A percentile compares a stretch with the other conserved stretches of the same genome.
Conservation (phyloP, 2,797 vertebrate species). For the Aythya fuligula region DNA sequence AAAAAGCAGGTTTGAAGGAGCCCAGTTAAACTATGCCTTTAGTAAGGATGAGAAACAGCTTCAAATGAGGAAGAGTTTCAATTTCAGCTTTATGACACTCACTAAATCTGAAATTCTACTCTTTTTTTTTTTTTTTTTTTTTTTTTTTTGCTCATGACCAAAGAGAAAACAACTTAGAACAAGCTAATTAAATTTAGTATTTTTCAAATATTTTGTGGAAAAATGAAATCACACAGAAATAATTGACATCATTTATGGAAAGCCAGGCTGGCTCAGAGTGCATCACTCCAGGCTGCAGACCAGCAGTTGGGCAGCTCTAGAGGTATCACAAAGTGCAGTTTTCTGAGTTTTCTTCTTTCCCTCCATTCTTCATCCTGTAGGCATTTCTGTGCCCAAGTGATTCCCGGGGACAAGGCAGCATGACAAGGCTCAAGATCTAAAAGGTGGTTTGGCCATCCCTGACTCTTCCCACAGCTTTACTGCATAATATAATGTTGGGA, state of each 20-base stretch:
- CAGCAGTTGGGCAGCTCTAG: neutral
- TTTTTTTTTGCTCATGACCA: too few relatives aligned
- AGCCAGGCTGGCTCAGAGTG: neutral
- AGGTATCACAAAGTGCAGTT: accelerated
- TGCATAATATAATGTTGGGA: accelerated
- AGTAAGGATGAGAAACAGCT: neutral
- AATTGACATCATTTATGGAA: neutral
- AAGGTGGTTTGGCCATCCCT: neutral
- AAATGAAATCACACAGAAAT: neutral
- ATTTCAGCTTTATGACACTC: neutral
- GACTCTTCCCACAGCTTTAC: neutral
- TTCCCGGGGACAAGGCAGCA: neutral
- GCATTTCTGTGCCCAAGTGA: neutral
- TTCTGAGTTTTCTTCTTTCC: neutral
- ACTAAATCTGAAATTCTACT: neutral
- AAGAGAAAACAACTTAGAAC: neutral
- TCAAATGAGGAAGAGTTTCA: neutral
- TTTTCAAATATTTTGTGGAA: neutral
- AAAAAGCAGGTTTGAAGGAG: neutral
- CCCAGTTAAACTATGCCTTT: neutral
- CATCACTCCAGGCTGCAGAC: accelerated
- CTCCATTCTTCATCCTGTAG: neutral
- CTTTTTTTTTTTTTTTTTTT: too few relatives aligned
- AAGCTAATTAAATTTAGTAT: neutral
- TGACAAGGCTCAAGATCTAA: neutral